Evolutionary conservation across 35 echinoderm and acorn worm species (phyloP), one percentile per base, ranked within the genome.

Genomic region (Heliocidaris erythrogramma): DNA sequence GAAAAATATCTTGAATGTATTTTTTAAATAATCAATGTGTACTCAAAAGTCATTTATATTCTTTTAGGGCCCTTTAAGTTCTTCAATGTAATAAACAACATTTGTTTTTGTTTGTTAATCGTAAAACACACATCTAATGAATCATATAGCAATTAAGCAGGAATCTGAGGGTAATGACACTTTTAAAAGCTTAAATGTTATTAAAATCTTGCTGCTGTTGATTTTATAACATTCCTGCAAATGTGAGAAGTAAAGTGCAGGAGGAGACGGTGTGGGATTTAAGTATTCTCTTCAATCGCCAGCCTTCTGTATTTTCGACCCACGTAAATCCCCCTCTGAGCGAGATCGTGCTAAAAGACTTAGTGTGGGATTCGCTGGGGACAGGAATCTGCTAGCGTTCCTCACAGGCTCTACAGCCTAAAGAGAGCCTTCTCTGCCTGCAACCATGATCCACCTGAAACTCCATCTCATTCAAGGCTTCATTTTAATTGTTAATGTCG

Each of bases 401-500:
- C 65, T 24, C 65, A 78, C 21, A 78, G 65, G 65, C 65, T 78
- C 27, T 78, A 78, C 65, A 78, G 65, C 65, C 18, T 27, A 42
- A 21, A 27, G 65, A 78, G 65, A 78, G 65, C 7, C 65, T 78
- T 18, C 65, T 78, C 65, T n/a, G 65, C 65, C 65, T 18, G 4
- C 5, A 78, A 21, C 65, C 65, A n/a, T 78, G 65, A 48, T 89
- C 87, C 87, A n/a, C 18, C 87, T 89, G 87, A 89, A 89, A 89
- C 32, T 89, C 47, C 87, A 89, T 89, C 87, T 31, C 87, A 32
- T 48, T 48, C 87, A 89, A 89, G 87, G 47, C 87, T 48, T 89
- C 87, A 89, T 89, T 32, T 89, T 89, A 89, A 89, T 89, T 89
- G 87, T 89, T 89, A 89, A 89, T 89, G 87, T 48, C 87, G 31